Evolutionary conservation across 2,888 invertebrate genomes (phyloP).

Genomic region (Minunthozetes semirufus): DNA sequence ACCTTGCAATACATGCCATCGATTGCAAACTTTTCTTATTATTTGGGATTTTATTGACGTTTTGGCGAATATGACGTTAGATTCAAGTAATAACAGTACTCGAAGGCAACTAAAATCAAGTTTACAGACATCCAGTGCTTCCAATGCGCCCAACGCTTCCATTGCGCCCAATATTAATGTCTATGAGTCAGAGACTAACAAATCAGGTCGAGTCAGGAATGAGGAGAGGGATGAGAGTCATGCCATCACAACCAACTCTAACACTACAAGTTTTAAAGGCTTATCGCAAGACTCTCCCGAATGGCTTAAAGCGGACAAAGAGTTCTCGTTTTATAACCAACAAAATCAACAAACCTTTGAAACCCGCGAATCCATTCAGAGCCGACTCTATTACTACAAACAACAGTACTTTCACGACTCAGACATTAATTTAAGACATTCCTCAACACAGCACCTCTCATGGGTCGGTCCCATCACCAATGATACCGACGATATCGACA

Average conservation of each 20-base stretch:
- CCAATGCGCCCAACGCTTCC: constrained; percentile 1
- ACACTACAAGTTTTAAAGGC: constrained; percentile 6
- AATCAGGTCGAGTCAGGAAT: constrained; percentile 29
- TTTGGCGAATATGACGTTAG: constrained; percentile 17
- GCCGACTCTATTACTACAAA: constrained; percentile 13
- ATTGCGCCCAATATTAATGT: constrained; percentile 11
- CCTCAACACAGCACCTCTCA: constrained; percentile 4
- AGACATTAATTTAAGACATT: constrained; percentile 20
- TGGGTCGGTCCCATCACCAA: constrained; percentile 8
- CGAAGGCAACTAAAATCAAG: constrained; percentile 29
- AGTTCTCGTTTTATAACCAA: constrained; percentile 17
- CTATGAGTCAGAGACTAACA: constrained; percentile 27
- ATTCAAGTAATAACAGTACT: background rate
- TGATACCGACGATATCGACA: constrained; percentile 4
- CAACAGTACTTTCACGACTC: constrained; percentile 18
- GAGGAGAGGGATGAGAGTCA: constrained; percentile 29
- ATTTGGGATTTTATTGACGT: background rate
- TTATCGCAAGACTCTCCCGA: constrained; percentile 26
- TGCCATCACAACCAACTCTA: background rate
- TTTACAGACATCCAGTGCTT: constrained; percentile 11
- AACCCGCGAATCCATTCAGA: background rate
- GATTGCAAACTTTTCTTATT: background rate
- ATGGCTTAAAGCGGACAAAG: constrained; percentile 27
- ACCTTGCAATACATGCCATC: background rate
- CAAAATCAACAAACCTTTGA: constrained; percentile 15